These are phyloP conservation scores for Pseudobourletiella spinata DNA, from an alignment of 1,140 invertebrate genomes.

Conservation along the genomic window DNA sequence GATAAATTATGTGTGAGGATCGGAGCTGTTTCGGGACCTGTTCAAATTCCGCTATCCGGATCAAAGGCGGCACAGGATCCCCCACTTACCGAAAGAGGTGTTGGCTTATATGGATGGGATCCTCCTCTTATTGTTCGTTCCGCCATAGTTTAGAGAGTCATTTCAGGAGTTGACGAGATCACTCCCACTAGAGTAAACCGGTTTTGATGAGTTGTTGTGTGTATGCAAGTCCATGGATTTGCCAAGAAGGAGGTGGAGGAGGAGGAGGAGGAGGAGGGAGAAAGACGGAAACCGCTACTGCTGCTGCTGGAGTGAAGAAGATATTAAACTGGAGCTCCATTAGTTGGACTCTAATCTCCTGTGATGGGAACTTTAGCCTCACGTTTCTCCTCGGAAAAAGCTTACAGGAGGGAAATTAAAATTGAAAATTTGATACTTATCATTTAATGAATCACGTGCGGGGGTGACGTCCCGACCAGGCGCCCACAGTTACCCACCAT, in stretches of 20 bases:
- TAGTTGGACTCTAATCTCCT: slow-evolving; percentile 17
- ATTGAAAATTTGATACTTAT: slow-evolving; percentile 38
- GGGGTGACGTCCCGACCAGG: no score
- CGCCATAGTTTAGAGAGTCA: no score
- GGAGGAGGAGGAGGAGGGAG: neutral
- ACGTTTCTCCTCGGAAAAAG: slow-evolving; percentile 21
- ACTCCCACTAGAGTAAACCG: neutral
- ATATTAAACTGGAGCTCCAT: slow-evolving; percentile 21
- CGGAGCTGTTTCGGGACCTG: no score
- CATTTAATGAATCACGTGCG: slow-evolving; percentile 37
- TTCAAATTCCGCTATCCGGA: no score
- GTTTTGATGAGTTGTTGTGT: neutral
- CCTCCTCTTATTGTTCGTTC: no score
- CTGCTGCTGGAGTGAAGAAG: slow-evolving; percentile 6
- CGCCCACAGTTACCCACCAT: no score
- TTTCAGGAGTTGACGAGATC: slow-evolving; percentile 5
- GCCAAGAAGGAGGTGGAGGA: slow-evolving; percentile 4
- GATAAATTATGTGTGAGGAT: no score
- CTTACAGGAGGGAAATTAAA: slow-evolving; percentile 36
- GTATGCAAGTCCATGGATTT: no score
- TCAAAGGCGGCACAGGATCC: no score
- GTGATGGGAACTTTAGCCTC: slow-evolving; percentile 17
- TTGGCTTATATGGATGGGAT: no score
- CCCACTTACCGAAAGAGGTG: no score
- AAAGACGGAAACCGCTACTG: slow-evolving; percentile 5